Conservation (phyloP, 2,888 invertebrate genomes). For the Apamea crenata region DNA sequence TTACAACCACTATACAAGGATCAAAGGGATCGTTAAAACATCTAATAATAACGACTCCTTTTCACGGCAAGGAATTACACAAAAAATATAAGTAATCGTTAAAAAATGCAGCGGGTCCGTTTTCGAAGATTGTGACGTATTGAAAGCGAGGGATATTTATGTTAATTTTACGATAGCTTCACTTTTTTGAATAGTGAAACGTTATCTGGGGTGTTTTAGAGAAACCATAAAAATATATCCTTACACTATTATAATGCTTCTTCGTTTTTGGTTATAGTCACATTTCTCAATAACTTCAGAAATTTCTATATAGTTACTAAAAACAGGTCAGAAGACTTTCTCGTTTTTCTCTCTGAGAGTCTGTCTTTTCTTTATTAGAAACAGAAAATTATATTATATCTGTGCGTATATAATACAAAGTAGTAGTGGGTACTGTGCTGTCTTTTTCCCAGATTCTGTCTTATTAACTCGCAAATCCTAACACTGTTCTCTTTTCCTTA, state of each 20-base stretch:
- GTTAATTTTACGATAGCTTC: conserved; percentile 48
- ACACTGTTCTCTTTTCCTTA: neutral
- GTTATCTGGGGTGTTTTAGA: conserved; percentile 7
- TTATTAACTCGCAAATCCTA: conserved; percentile 11
- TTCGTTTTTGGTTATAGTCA: neutral
- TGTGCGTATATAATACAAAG: neutral
- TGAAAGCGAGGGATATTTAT: conserved; percentile 49
- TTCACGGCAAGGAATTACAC: conserved; percentile 56
- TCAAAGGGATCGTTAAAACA: conserved; percentile 82
- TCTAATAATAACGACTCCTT: conserved; percentile 61
- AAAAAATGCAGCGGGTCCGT: conserved; percentile 59
- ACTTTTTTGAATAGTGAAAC: conserved; percentile 9
- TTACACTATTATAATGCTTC: neutral
- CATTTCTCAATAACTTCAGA: neutral
- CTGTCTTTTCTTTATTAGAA: neutral
- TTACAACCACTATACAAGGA: conserved; percentile 80
- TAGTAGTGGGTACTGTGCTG: neutral
- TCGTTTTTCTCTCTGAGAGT: neutral
- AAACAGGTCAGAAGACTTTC: neutral
- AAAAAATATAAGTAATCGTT: conserved; percentile 61
- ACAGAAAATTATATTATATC: neutral
- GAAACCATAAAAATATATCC: conserved; percentile 10
- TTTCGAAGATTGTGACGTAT: conserved; percentile 58
- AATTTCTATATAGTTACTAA: neutral
- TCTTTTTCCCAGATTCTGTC: neutral